A percentile compares a stretch with the other conserved stretches of the same genome.
Evolutionary conservation across 2,888 invertebrate species (phyloP).

Genomic region (Melikaiella ostensackeni): DNA sequence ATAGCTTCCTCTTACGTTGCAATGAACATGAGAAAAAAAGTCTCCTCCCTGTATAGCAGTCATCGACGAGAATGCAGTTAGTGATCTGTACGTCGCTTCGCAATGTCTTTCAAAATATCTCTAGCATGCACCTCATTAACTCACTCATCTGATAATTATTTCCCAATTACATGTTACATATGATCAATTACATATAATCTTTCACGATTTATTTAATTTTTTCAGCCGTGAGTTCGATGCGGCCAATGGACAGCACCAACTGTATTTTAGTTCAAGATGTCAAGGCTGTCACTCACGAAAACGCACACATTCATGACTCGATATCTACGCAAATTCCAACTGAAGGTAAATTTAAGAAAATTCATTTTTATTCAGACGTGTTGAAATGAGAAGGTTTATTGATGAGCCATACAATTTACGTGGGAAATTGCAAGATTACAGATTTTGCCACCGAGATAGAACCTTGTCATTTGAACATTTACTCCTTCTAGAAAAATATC

Average conservation of each 20-base stretch:
- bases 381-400: too few species aligned
- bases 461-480: too few species aligned
- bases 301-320: conserved; percentile 86
- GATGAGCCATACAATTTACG: too few species aligned
- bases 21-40: conserved; percentile 24
- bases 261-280: conserved; percentile 94
- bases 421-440: too few species aligned
- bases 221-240: conserved; percentile 94
- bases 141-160: neutral
- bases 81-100: neutral
- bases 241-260: conserved; percentile 92
- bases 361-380: neutral
- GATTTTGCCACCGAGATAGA: too few species aligned
- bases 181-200: too few species aligned
- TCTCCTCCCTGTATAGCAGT: conserved; percentile 7
- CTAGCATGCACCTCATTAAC: neutral
- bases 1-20: conserved; percentile 23
- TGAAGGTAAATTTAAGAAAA: conserved; percentile 79
- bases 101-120: neutral
- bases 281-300: conserved; percentile 92
- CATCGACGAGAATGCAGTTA: conserved; percentile 20
- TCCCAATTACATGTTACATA: too few species aligned
- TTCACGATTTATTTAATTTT: conserved; percentile 61
- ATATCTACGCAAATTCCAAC: conserved; percentile 85
- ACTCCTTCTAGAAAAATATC: too few species aligned